Evolutionary conservation across 2,888 invertebrate genomes (phyloP), one percentile per base, ranked within the genome.

Genomic region (Protonemura montana): DNA sequence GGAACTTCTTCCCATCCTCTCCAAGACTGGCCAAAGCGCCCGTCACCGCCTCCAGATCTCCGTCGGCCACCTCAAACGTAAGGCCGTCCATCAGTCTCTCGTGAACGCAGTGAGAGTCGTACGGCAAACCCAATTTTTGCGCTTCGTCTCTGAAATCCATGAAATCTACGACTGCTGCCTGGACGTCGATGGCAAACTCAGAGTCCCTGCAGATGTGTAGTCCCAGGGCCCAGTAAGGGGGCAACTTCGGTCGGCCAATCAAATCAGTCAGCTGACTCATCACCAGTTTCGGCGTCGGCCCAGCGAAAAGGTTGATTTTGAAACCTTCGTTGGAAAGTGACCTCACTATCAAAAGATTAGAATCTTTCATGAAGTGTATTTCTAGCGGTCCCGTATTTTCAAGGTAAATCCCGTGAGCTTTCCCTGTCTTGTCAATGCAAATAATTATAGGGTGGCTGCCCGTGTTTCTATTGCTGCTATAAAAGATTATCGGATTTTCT

Each of bases 391-490:
- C 92, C 27, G 90, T 90, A 21, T 93, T 91, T 42, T 93, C 92
- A 13, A 95, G 90, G 21, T 93, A 89, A 13, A 94, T 89, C 0
- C 94, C 94, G 89, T 94, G 94, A 88, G 93, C 94, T 0, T 91
- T 90, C 0, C 92, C 92, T 86, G 93, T 92, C 0, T 90, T 89
- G 89, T 93, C 90, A 3, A 90, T 81, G n/a, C 89, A 89, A 81
- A 91, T 88, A 87, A 90, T 89, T 85, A 90, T 90, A 0, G 91
- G 91, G 16, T 87, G 86, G 27, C 87, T 87, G 5, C 83, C 84
- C 5, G 87, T 83, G 26, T 85, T 92, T 0, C 90, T 90, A 76
- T 90, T 90, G 86, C 93, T 91, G 81, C 91, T 93, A 87, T 94
- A 94, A 86, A 94, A 89, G 0, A 92, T 88, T 88, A 90, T 85